Base-by-base conservation (phyloP, 37 sponge, comb jelly and placozoan genomes). In the Beroe ovata region DNA sequence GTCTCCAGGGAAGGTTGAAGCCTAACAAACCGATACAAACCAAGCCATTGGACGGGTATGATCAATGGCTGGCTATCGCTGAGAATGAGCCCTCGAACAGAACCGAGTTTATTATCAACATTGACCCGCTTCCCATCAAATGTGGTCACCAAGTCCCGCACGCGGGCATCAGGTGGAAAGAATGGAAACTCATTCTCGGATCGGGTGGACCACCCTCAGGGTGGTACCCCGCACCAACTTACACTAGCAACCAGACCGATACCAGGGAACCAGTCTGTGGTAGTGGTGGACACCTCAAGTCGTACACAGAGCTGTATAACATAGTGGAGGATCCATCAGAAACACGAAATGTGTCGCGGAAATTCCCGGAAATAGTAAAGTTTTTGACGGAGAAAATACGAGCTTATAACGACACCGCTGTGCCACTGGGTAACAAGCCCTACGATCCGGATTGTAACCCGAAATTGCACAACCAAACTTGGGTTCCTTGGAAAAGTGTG, bases 401-500 rank as follows among this genome's bases (percentile, higher is more conserved):
- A 22, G 62, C 61, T 23, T 88, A 60, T n/a, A 88, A 88, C 25
- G 89, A 41, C 6, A 88, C 89, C 0, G 62, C 38, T 0, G 62
- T 88, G 0, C 38, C 60, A 1, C 3, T 60, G 89, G 89, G 60
- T 6, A 60, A 88, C 36, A 60, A 33, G 21, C 29, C 29, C 14
- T 18, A 35, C 21, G 89, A 88, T 60, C 89, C 89, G 1, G 89
- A 60, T 34, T 88, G 61, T 29, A 88, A 88, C 38, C 89, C 89
- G 14, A 26, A 8, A 3, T 36, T 36, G 19, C 35, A 35, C 28
- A 60, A 60, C 30, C 3, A 8, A 6, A 60, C 62, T 0, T 88
- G 89, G 89, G 26, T 60, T 37, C 89, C 89, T 0, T 88, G 89
- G 89, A 59, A n/a, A n/a, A n/a, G n/a, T n/a, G n/a, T n/a, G n/a